Percentiles rank a stretch among this genome's conserved stretches.
These are phyloP conservation scores for Nerophis lumbriciformis DNA, from an alignment of 2,113 vertebrate species.

Conservation along the genomic window DNA sequence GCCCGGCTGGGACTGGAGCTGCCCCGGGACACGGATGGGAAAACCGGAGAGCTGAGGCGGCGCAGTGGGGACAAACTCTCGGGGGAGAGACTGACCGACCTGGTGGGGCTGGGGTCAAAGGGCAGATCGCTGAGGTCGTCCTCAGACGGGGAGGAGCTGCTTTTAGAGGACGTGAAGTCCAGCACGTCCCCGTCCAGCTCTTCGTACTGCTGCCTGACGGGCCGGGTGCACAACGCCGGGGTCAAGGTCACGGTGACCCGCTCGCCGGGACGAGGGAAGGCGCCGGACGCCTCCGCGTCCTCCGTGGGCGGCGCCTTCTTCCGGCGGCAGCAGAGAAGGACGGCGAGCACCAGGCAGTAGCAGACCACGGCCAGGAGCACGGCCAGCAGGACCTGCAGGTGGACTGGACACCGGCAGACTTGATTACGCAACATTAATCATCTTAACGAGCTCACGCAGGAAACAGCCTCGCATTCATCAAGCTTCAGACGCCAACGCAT, in stretches of 20 bases:
- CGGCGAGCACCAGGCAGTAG: slow-evolving; percentile 74
- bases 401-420: slow-evolving; percentile 54
- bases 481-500: no score
- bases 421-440: no score
- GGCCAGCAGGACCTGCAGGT: slow-evolving; percentile 70
- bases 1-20: slow-evolving; percentile 33
- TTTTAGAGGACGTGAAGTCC: slow-evolving; percentile 52
- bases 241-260: slow-evolving; percentile 47
- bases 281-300: slow-evolving; percentile 50
- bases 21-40: slow-evolving; percentile 24
- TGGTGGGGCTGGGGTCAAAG: slow-evolving; percentile 29
- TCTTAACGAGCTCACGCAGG: no score
- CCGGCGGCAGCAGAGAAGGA: slow-evolving; percentile 67
- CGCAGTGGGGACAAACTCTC: slow-evolving; percentile 37
- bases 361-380: slow-evolving; percentile 71
- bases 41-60: slow-evolving; percentile 47
- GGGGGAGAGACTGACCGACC: slow-evolving; percentile 30
- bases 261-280: slow-evolving; percentile 32
- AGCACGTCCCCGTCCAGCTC: slow-evolving; percentile 65
- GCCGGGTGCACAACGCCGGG: slow-evolving; percentile 46
- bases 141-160: slow-evolving; percentile 58
- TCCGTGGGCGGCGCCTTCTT: slow-evolving; percentile 28
- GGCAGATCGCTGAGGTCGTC: slow-evolving; percentile 49
- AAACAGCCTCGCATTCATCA: no score
- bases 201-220: slow-evolving; percentile 64